These are phyloP conservation scores for Samia ricini DNA, from an alignment of 1,140 invertebrate species.

Conservation along the genomic window DNA sequence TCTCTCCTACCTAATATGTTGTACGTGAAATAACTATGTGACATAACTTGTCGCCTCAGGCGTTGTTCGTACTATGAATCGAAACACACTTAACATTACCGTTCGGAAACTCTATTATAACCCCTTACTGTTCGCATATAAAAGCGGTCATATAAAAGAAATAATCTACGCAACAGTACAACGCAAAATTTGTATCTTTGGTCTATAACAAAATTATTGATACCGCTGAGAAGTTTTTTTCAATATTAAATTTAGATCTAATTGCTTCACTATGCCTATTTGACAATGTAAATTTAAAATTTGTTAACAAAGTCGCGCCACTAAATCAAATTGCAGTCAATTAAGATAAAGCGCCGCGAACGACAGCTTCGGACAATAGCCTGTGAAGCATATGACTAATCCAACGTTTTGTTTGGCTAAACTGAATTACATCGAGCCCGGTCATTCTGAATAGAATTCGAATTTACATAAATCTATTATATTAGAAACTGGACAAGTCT, in stretches of 20 bases:
- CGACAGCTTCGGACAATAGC: conserved; percentile 67
- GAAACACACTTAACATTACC: conserved; percentile 24
- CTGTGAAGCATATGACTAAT: conserved; percentile 68
- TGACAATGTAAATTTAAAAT: conserved; percentile 13
- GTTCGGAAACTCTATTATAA: neutral
- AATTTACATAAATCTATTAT: conserved; percentile 39
- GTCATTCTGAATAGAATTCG: conserved; percentile 45
- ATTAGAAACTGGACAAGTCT: neutral
- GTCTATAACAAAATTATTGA: conserved; percentile 17
- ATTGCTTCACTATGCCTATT: neutral
- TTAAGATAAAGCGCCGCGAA: conserved; percentile 70
- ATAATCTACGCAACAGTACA: conserved; percentile 27
- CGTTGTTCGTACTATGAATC: conserved; percentile 44
- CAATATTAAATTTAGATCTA: neutral
- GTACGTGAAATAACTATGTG: conserved; percentile 61
- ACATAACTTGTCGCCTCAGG: conserved; percentile 61
- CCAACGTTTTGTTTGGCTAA: conserved; percentile 64
- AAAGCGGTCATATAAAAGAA: conserved; percentile 9
- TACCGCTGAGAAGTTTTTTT: conserved; percentile 21
- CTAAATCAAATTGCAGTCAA: conserved; percentile 74
- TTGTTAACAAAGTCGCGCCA: conserved; percentile 40
- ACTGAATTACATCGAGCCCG: conserved; percentile 53
- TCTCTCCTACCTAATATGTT: conserved; percentile 48
- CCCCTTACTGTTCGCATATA: neutral
- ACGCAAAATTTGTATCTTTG: conserved; percentile 31